Evolutionary conservation across 2,888 invertebrate species (phyloP).

Genomic region (Petrophora chlorosata): DNA sequence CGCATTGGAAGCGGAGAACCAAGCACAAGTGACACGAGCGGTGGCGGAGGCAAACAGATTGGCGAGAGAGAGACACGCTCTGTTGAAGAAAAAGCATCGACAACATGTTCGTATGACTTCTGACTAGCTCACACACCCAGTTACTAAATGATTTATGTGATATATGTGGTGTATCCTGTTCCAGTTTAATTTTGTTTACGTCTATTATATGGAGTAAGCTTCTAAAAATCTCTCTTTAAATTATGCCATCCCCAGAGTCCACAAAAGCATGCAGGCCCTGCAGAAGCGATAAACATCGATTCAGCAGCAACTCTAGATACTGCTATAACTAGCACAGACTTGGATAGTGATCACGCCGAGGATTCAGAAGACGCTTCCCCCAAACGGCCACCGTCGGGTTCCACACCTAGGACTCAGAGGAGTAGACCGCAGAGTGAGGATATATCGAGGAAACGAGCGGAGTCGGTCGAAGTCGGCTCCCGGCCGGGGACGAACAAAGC

Average conservation of each 20-base stretch:
- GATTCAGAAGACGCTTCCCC: constrained; percentile 42
- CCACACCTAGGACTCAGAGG: constrained; percentile 45
- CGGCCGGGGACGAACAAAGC: constrained; percentile 58
- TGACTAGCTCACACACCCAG: neutral
- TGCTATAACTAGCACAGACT: constrained; percentile 48
- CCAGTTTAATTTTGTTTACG: too few species aligned
- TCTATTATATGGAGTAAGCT: too few species aligned
- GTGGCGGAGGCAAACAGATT: constrained; percentile 88
- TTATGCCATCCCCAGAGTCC: constrained; percentile 49
- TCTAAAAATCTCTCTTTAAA: too few species aligned
- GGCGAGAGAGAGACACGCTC: constrained; percentile 87
- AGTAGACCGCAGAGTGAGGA: constrained; percentile 44
- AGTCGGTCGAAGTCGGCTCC: constrained; percentile 41
- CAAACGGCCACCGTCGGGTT: constrained; percentile 35
- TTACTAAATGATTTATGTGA: too few species aligned
- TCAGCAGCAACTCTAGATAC: constrained; percentile 54
- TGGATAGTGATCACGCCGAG: constrained; percentile 49
- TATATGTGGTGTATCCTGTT: too few species aligned
- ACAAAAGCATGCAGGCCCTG: constrained; percentile 57
- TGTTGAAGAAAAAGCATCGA: constrained; percentile 66
- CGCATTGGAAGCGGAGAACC: constrained; percentile 89
- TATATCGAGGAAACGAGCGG: constrained; percentile 50
- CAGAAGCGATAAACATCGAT: constrained; percentile 45
- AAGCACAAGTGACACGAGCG: constrained; percentile 87
- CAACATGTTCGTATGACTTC: constrained; percentile 42